Evolutionary conservation across 1,140 invertebrate species (phyloP), one percentile per base, ranked within the genome.

Genomic region (Drosophila punjabiensis): DNA sequence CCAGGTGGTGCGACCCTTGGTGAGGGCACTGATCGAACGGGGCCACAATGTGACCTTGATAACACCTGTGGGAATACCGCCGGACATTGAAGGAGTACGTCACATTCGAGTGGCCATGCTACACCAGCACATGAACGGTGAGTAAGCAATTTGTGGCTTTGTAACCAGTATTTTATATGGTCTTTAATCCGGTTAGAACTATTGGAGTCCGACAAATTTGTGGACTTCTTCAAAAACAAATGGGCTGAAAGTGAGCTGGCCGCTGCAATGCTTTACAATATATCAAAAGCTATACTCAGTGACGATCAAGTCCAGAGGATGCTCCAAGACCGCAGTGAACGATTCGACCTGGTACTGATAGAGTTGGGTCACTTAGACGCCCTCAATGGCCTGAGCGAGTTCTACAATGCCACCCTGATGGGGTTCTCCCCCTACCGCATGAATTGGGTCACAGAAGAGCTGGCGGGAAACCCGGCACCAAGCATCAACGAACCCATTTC

Each of bases 401-500:
- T 69, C 48, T 91, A 73, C 24, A 61, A 79, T 43, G 82, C 84
- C 9, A 71, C 78, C 1, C 37, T 85, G 1, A 58, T 92, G 32
- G 85, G 81, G 0, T 1, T 92, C 1, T 58, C 74, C 5, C 35
- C 81, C 10, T 48, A 69, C 3, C 64, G 73, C 2, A 18, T 53
- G 0, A 76, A 60, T 10, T 85, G 82, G 82, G 6, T 59, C 6
- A 37, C 35, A 1, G 82, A 85, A 32, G 61, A 68, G 16, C 9
- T 68, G 10, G 69, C 78, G 8, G 82, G 82, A 0, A 85, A 85
- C 37, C 48, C 59, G 1, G 81, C 92, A 18, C 79, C 90, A 0
- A 91, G 60, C 33, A 47, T 78, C 0, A 93, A 92, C 37, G 76
- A 92, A 3, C 92, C 93, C 1, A 71, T 92, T 30, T 55, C 83